Evolutionary conservation across 2,113 vertebrate species (phyloP).

Genomic region (Xiphias gladius): DNA sequence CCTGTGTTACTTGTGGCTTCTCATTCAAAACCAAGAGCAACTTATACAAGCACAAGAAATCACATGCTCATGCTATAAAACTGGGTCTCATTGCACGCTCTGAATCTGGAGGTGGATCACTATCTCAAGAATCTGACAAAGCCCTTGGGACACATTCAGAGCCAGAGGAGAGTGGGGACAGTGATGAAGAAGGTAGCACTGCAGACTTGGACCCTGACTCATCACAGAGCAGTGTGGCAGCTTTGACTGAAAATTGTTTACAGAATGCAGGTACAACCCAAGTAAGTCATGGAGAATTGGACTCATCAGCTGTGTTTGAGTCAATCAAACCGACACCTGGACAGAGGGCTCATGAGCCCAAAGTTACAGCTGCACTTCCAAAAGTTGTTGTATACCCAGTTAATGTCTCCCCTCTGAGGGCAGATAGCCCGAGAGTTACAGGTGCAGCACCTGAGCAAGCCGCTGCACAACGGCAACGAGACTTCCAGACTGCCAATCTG

Average conservation of each 20-base stretch:
- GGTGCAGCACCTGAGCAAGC: conserved; percentile 87
- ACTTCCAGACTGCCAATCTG: conserved; percentile 82
- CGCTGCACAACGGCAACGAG: conserved; percentile 87
- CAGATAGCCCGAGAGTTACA: conserved; percentile 89
- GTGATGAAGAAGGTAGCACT: conserved; percentile 92
- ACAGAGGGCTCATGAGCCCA: conserved; percentile 85
- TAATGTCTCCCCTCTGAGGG: conserved; percentile 89
- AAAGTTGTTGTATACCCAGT: conserved; percentile 95
- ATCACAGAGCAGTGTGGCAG: conserved; percentile 83
- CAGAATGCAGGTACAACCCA: conserved; percentile 80
- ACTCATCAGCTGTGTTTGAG: conserved; percentile 66
- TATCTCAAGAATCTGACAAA: conserved; percentile 93
- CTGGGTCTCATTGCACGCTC: conserved; percentile 92
- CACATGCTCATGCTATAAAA: conserved; percentile 98
- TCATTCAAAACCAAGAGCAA: conserved; percentile 99
- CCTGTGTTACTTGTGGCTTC: conserved; percentile 98
- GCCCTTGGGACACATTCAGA: conserved; percentile 93
- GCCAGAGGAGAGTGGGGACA: conserved; percentile 93
- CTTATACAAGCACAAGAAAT: conserved; percentile 99
- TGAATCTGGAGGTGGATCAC: conserved; percentile 88
- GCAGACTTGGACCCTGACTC: conserved; percentile 89
- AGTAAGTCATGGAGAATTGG: conserved; percentile 72
- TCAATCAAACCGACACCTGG: conserved; percentile 77
- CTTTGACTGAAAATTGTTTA: conserved; percentile 83
- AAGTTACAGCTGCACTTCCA: conserved; percentile 88